Percentiles rank a stretch among this genome's conserved stretches.
These are phyloP conservation scores for Gandaritis pyraliata DNA, from an alignment of 2,888 invertebrate genomes.

Conservation along the genomic window DNA sequence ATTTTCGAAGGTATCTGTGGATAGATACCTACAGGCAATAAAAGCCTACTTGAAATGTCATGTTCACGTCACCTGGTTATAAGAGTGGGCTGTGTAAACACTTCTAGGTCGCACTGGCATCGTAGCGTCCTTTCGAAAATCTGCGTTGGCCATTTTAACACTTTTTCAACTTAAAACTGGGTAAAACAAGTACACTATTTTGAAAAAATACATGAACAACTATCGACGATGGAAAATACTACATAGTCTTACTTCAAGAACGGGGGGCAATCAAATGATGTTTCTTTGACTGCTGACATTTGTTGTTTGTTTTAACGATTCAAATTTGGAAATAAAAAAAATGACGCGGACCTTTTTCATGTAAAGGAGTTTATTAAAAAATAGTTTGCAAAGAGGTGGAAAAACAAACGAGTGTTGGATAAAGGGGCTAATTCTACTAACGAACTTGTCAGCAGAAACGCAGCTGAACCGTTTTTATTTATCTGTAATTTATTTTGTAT, in stretches of 20 bases:
- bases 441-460: no score
- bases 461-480: no score
- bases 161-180: slow-evolving; percentile 70
- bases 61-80: slow-evolving; percentile 70
- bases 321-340: slow-evolving; percentile 23
- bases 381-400: no score
- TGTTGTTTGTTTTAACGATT: slow-evolving; percentile 33
- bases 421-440: no score
- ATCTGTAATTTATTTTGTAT: no score
- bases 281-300: slow-evolving; percentile 29
- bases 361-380: slow-evolving; percentile 1
- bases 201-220: slow-evolving; percentile 75
- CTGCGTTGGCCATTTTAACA: slow-evolving; percentile 79
- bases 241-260: slow-evolving; percentile 73
- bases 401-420: no score
- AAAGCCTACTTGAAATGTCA: slow-evolving; percentile 29
- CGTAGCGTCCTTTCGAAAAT: slow-evolving; percentile 77
- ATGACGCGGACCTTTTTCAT: neutral
- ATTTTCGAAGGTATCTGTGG: neutral
- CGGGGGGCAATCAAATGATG: slow-evolving; percentile 42
- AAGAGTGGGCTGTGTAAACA: slow-evolving; percentile 88
- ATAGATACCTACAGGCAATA: neutral
- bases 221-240: slow-evolving; percentile 71
- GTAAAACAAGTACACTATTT: slow-evolving; percentile 65
- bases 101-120: slow-evolving; percentile 86